These are phyloP conservation scores for Antigone vipio DNA, from an alignment of 2,113 vertebrate species.

Conservation along the genomic window DNA sequence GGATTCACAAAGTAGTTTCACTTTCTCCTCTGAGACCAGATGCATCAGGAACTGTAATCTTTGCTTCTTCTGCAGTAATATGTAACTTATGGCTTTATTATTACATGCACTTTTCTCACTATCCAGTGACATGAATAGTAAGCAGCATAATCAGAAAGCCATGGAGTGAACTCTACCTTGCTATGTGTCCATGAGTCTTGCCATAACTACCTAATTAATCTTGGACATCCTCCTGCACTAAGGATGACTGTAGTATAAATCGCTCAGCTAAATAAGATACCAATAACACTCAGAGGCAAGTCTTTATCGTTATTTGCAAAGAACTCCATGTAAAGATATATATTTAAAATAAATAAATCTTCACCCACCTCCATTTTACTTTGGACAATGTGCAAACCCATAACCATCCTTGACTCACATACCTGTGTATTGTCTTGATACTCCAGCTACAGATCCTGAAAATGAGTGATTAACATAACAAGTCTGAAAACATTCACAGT, in stretches of 20 bases:
- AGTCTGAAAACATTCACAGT: background rate
- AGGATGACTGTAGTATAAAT: background rate
- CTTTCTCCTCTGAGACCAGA: background rate
- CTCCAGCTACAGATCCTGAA: background rate
- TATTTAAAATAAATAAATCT: background rate
- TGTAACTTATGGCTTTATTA: background rate
- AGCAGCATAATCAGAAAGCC: background rate
- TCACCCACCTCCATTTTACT: background rate
- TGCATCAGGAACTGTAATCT: background rate
- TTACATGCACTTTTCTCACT: background rate
- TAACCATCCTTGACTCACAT: background rate
- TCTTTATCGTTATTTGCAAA: background rate
- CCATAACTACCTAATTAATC: background rate
- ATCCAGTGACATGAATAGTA: background rate
- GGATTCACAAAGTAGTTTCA: background rate
- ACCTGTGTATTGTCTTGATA: background rate
- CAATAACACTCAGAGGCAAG: background rate
- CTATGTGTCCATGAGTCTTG: background rate
- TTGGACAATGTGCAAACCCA: background rate
- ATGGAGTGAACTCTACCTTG: background rate
- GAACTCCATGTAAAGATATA: background rate
- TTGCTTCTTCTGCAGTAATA: background rate
- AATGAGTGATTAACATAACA: background rate
- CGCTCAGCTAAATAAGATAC: background rate
- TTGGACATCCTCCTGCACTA: background rate